Base-by-base conservation (phyloP, 2,888 invertebrate genomes). In the Parnassius smintheus region DNA sequence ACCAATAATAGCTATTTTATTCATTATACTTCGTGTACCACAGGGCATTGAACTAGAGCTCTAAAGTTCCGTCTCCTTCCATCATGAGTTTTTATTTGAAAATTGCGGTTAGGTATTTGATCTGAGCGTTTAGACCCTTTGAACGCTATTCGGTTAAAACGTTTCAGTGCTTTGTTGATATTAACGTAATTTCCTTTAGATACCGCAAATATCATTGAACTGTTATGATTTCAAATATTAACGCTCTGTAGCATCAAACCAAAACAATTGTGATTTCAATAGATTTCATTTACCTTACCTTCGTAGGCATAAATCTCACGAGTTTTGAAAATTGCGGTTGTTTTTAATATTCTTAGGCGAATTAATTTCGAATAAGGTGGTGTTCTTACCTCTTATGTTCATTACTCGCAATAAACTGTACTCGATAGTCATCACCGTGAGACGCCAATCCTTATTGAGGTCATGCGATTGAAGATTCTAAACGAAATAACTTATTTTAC, bases 391-490 rank as follows among this genome's bases (percentile, higher is more conserved):
- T 88, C 9, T 74, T 91, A 68, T 95, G 94, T 85, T 98, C 98
- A 65, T 96, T 86, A 0, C 94, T 92, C 0, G 98, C 96, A 46
- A 98, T 94, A 74, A 96, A 98, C 70, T 93, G 86, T 0, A 94
- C 71, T 0, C 94, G 94, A 50, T 94, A 81, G 0, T 78, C 78
- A 74, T 97, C 98, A 45, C 87, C 60, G 97, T 83, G 1, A 96
- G 92, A 42, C 82, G 92, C 94, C 96, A 98, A 59, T 94, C 88
- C 0, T 93, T 72, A 1, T 91, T 87, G 49, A 97, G 77, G 59
- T 93, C 88, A 66, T 92, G 86, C 2, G 81, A 74, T 57, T 72
- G 78, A 42, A 91, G 65, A 64, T 89, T 90, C 91, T 91, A 73
- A 59, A 56, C 1, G 0, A 41, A 1, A 12, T 11, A 12, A 52